phyloP scores from a whole-genome alignment of 2,797 vertebrate species.

The Lepidocolaptes lacrymiger region DNA sequence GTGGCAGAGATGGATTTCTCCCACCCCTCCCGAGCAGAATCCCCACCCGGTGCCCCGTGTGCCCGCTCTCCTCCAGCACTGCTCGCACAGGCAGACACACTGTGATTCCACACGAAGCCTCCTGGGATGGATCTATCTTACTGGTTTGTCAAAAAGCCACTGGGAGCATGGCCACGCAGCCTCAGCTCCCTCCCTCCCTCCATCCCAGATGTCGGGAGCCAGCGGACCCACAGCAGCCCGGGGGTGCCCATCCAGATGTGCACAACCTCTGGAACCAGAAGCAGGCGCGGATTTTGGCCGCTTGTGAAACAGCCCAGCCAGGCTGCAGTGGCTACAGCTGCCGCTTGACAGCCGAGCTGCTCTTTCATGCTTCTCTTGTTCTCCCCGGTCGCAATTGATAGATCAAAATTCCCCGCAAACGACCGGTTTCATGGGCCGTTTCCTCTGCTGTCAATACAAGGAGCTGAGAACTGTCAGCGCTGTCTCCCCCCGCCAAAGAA shows the following conservation, averaged over 20 bases:
- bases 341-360: slow-evolving; percentile 17
- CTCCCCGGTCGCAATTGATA: slow-evolving; percentile 18
- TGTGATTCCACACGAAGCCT: accelerated
- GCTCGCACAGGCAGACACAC: accelerated
- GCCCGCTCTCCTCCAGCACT: accelerated
- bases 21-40: neutral
- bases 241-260: neutral
- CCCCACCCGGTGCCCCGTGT: accelerated
- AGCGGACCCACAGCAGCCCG: accelerated
- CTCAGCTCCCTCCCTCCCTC: neutral
- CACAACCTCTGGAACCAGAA: neutral
- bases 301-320: accelerated
- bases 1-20: neutral
- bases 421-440: slow-evolving; percentile 70
- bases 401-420: slow-evolving; percentile 64
- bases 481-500: slow-evolving; percentile 42
- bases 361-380: slow-evolving; percentile 59
- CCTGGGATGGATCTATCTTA: accelerated
- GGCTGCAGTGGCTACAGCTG: neutral
- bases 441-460: slow-evolving; percentile 65
- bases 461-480: slow-evolving; percentile 52
- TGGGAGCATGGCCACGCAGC: neutral
- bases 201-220: neutral
- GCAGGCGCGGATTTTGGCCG: accelerated
- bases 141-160: neutral